Conservation (phyloP, 1,140 invertebrate species). For the Drosophila mojavensis region DNA sequence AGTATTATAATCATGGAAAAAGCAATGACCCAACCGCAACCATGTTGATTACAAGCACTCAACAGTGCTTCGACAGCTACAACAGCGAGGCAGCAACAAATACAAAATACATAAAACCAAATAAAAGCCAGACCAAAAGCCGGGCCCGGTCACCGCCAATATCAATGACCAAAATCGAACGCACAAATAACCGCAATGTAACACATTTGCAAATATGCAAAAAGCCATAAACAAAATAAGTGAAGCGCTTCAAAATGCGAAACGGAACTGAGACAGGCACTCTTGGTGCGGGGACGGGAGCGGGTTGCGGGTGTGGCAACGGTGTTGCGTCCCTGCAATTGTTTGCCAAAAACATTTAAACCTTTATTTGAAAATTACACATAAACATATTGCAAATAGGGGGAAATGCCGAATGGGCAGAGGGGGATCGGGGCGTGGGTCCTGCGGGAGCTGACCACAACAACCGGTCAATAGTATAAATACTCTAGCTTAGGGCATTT, state of each 20-base stretch:
- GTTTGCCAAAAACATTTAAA: conserved; percentile 81
- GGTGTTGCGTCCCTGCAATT: conserved; percentile 50
- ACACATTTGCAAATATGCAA: conserved; percentile 70
- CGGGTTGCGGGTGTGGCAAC: neutral
- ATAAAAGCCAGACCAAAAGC: conserved; percentile 26
- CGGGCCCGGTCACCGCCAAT: conserved; percentile 57
- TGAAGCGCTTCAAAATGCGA: conserved; percentile 17
- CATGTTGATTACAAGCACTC: conserved; percentile 75
- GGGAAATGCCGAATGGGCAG: neutral
- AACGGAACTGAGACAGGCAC: conserved; percentile 1
- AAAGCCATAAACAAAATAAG: conserved; percentile 61
- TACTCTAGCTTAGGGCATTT: conserved; percentile 8
- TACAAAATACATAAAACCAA: conserved; percentile 13
- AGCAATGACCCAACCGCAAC: conserved; percentile 64
- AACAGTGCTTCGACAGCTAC: conserved; percentile 14
- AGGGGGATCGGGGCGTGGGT: neutral
- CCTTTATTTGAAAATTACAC: conserved; percentile 81
- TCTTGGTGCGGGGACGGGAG: neutral
- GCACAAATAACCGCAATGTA: conserved; percentile 75
- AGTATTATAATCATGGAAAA: conserved; percentile 64
- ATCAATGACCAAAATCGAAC: conserved; percentile 76
- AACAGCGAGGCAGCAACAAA: neutral
- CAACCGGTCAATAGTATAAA: conserved; percentile 33
- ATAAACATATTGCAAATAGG: conserved; percentile 70
- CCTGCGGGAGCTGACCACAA: conserved; percentile 29